These are phyloP conservation scores for Apteryx mantelli DNA, from an alignment of 2,113 vertebrate genomes.

Conservation along the genomic window DNA sequence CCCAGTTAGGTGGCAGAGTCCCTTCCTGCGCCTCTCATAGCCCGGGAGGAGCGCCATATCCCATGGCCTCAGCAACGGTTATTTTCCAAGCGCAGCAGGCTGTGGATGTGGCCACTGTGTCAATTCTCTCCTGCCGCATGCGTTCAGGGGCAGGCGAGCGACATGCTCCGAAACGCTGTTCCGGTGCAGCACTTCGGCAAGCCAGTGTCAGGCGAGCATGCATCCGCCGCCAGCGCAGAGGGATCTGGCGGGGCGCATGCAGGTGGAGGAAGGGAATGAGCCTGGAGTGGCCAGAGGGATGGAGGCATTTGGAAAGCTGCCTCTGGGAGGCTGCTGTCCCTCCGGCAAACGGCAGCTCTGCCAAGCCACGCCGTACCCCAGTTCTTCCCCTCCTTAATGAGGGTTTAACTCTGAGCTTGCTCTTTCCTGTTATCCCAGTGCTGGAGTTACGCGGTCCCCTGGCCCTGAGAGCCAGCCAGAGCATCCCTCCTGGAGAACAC, in stretches of 20 bases:
- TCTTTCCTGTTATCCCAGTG: background rate
- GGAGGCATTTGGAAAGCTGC: background rate
- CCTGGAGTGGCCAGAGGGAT: background rate
- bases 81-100: background rate
- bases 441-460: background rate
- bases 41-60: background rate
- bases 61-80: background rate
- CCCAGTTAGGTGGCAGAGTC: background rate
- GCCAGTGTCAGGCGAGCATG: background rate
- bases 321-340: background rate
- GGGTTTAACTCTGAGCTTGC: background rate
- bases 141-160: background rate
- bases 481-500: background rate
- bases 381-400: background rate
- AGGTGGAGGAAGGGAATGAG: background rate
- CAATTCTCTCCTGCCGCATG: rapidly evolving
- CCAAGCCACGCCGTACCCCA: rapidly evolving
- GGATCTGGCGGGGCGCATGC: no score
- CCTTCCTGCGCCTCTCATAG: background rate
- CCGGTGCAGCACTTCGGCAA: background rate
- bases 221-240: no score
- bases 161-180: background rate
- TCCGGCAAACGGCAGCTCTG: background rate
- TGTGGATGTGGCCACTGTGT: background rate
- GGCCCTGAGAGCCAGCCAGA: background rate